Base-by-base conservation (phyloP, 2,888 invertebrate species). In the Geophilus truncorum region DNA sequence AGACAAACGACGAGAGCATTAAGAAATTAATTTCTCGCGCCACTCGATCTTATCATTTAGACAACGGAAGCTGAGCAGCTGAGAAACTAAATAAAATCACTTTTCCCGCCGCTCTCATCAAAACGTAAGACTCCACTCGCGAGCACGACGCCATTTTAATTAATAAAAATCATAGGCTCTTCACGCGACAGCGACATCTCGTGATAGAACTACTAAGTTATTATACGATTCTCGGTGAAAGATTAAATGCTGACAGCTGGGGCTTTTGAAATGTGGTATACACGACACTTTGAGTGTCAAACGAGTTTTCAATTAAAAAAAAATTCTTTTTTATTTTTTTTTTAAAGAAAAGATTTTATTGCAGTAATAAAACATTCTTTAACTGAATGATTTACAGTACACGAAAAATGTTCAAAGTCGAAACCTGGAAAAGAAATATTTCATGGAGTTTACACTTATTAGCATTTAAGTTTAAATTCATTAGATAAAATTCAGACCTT, bases 1-100 rank as follows among this genome's bases (percentile, higher is more conserved):
- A 51, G 79, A 79, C 79, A 79, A 79, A 79, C 62, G 79, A 79
- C 79, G 36, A 79, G 62, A 79, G 62, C 79, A 62, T 79, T 79
- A 79, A 79, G 79, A 79, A 79, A 79, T 79, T 79, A 79, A 79
- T 79, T 79, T 62, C 79, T 57, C 51, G 79, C 30, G 10, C 62
- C 10, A n/a, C 45, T 45, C 62, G 79, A 79, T 79, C 79, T 79
- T 79, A 79, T 79, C 79, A 28, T 28, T 18, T 9, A 40, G 21
- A 21, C 36, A 18, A 45, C 45, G 78, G 78, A 78, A 78, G 78
- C 45, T 23, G 12, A 62, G 62, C 62, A 25, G 23, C 62, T 62
- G 25, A 23, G 62, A 62, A 62, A 62, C 62, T 23, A 25, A n/a
- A n/a, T n/a, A 45, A 62, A 62, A 62, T 62, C 62, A 25, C 62